A percentile compares a stretch with the other conserved stretches of the same genome.
Evolutionary conservation across 2,888 invertebrate species (phyloP).

Genomic region (Melikaiella ostensackeni): DNA sequence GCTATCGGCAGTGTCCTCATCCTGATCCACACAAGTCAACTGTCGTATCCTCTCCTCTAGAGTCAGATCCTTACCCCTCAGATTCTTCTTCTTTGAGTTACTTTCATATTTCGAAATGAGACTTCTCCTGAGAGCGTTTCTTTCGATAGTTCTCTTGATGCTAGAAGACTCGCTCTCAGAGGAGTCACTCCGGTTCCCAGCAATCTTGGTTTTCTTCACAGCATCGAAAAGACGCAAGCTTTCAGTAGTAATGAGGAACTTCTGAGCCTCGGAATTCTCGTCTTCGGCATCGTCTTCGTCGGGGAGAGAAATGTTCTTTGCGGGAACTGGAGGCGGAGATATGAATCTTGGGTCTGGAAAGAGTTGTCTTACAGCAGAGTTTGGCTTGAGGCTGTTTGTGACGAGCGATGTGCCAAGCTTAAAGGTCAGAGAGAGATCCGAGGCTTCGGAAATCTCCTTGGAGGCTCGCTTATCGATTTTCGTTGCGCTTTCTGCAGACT

Average conservation of each 20-base stretch:
- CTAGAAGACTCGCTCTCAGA: conserved; percentile 74
- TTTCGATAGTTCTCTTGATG: conserved; percentile 87
- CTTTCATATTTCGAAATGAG: conserved; percentile 83
- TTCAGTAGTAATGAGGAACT: conserved; percentile 85
- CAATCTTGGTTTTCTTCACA: conserved; percentile 80
- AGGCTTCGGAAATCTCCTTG: conserved; percentile 68
- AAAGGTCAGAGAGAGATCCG: conserved; percentile 80
- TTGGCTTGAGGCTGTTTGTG: conserved; percentile 82
- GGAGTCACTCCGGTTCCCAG: conserved; percentile 73
- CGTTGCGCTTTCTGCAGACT: conserved; percentile 44
- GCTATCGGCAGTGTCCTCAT: conserved; percentile 79
- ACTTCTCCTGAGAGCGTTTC: conserved; percentile 89
- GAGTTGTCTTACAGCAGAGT: conserved; percentile 90
- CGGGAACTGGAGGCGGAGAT: conserved; percentile 81
- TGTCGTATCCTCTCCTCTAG: conserved; percentile 91
- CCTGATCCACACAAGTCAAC: conserved; percentile 89
- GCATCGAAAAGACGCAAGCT: conserved; percentile 85
- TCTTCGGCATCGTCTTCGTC: conserved; percentile 70
- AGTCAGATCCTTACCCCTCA: conserved; percentile 84
- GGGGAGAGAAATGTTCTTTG: conserved; percentile 50
- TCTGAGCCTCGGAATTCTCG: conserved; percentile 73
- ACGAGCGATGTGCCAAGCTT: conserved; percentile 80
- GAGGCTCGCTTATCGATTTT: conserved; percentile 51
- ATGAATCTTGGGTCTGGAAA: conserved; percentile 84
- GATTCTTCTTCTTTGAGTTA: conserved; percentile 79